A percentile compares a stretch with the other conserved stretches of the same genome.
phyloP scores from a whole-genome alignment of 2,797 vertebrate genomes.

The Pseudochirops corinnae region DNA sequence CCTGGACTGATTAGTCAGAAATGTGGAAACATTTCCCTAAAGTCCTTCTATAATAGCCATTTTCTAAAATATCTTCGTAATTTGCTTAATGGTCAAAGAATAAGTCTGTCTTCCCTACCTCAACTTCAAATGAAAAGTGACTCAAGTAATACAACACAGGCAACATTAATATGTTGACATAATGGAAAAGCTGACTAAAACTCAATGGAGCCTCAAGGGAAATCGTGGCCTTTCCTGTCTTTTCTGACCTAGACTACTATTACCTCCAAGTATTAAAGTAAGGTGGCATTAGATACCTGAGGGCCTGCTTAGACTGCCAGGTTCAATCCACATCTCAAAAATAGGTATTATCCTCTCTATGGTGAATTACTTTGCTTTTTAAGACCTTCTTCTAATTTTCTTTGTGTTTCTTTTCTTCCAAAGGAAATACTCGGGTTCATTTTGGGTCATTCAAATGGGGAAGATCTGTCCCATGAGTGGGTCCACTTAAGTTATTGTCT shows the following conservation, averaged over 20 bases:
- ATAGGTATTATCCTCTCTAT: slow-evolving; percentile 55
- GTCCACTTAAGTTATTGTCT: neutral
- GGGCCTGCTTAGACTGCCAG: slow-evolving; percentile 72
- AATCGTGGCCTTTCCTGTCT: slow-evolving; percentile 39
- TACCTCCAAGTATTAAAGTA: slow-evolving; percentile 65
- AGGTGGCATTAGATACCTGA: slow-evolving; percentile 62
- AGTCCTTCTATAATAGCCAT: neutral
- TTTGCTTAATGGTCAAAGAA: slow-evolving; percentile 55
- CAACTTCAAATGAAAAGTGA: neutral
- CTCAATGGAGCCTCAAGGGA: slow-evolving; percentile 40
- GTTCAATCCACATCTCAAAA: slow-evolving; percentile 63
- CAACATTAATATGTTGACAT: neutral
- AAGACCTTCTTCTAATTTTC: slow-evolving; percentile 28
- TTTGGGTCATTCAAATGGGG: neutral
- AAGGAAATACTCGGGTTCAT: neutral
- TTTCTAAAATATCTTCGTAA: slow-evolving; percentile 51
- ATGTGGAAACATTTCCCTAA: neutral
- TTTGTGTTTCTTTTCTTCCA: neutral
- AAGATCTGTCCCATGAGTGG: neutral
- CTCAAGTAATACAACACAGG: slow-evolving; percentile 17
- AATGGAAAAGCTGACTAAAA: slow-evolving; percentile 14
- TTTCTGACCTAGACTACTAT: slow-evolving; percentile 55
- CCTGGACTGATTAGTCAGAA: neutral
- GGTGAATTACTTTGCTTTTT: slow-evolving; percentile 51
- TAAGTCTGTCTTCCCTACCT: neutral